Evolutionary conservation across 2,113 vertebrate species (phyloP), one percentile per base, ranked within the genome.

Genomic region (Heterochromis multidens): DNA sequence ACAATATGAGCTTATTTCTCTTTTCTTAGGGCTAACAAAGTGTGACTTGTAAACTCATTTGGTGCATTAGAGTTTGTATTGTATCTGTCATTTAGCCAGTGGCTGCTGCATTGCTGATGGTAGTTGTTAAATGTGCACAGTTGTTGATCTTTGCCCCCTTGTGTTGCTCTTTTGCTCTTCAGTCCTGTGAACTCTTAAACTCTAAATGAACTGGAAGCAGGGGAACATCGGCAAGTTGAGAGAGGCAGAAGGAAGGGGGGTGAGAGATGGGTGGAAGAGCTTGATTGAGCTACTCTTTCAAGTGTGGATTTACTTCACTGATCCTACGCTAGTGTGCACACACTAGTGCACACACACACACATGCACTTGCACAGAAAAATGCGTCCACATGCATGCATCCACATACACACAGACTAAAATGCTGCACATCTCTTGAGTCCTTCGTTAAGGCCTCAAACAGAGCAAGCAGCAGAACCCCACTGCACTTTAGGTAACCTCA

Each of bases 281-380:
- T 86, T 89, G 85, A 93, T 94, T 94, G 92, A 95, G 94, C 93
- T 90, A 77, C 89, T 92, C 95, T 96, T 96, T 96, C 93, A 96
- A 95, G 94, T 95, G 90, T 93, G 94, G 95, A 94, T 95, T 96
- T 95, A 95, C 89, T 91, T 84, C 40, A 74, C 93, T 94, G 95
- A 95, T 94, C 95, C 88, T 72, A 57, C 65, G 25, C 85, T 78
- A 35, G 46, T 84, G 61, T 54, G 58, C 58, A 40, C 89, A 86
- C 63, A 70, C 40, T 43, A 43, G 40, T 43, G 13, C 49, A 54
- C 19, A 37, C 23, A 23, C 21, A 23, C 19, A 23, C 27, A 25
- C 27, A 59, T 14, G 81, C 61, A 77, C 77, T 40, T 67, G 27
- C 70, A 58, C 7, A 37, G 35, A 83, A 54, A 83, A 70, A 46